Base-by-base conservation (phyloP, 2,113 vertebrate species). In the Bucco capensis region DNA sequence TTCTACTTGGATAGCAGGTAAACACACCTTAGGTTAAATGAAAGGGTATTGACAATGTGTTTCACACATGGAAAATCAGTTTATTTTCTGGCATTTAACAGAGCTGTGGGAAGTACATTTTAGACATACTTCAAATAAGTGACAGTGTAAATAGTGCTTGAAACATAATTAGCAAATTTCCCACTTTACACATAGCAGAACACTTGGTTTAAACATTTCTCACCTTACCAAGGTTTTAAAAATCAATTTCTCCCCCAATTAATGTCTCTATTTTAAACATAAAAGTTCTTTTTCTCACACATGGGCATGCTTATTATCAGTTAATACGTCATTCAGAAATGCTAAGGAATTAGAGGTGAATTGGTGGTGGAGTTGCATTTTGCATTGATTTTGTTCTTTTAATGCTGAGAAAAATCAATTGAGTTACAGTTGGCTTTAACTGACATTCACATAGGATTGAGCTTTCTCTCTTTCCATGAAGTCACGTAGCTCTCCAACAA, bases 31-130 rank as follows among this genome's bases (percentile, higher is more conserved):
- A 30, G 9, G 28, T 94, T 24, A 93, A 92, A 94, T 80, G 13
- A 16, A 71, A 61, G 10, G 9, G 28, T 81, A 60, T 19, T 91
- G 51, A 6, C 58, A 71, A 44, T 37, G n/a, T 46, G 19, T 86
- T 67, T 78, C 70, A 46, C 49, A 49, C 19, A 12, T 18, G 67
- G 84, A 97, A 95, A 94, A 76, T 58, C 30, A 64, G 17, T 92
- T 81, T 8, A 61, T 90, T 96, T 95, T 83, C 81, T 88, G 54
- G 24, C 44, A 79, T 79, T 96, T 89, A 73, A 61, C 46, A 92
- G 58, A 93, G 9, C 22, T 86, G 19, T 92, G 57, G 87, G 71
- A 93, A 94, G 72, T 13, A 12, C 58, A 40, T 64, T 86, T 49
- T 70, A 90, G 40, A n/a, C 37, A 42, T 28, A 60, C 47, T 90